Evolutionary conservation across 2,113 vertebrate genomes (phyloP).

Genomic region (Xiphophorus couchianus): DNA sequence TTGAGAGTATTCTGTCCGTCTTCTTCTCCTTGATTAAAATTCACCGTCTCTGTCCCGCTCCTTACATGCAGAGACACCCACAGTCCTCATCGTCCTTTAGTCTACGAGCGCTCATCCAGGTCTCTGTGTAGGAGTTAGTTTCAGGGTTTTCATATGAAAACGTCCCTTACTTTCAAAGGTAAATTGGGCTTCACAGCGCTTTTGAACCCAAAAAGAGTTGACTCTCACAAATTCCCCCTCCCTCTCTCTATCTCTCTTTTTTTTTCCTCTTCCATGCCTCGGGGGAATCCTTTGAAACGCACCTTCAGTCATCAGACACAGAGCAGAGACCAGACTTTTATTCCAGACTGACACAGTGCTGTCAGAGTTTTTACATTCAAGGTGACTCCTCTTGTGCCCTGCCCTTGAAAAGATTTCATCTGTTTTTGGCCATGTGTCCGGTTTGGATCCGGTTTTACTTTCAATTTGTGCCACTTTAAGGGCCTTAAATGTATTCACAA

Average conservation of each 20-base stretch:
- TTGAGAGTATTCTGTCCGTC: conserved; percentile 51
- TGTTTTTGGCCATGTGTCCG: not conserved
- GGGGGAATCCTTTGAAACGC: conserved; percentile 58
- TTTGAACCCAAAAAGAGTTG: conserved; percentile 63
- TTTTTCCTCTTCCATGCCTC: conserved; percentile 30
- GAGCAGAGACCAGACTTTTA: conserved; percentile 25
- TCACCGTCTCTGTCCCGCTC: conserved; percentile 20
- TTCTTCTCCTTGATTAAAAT: conserved; percentile 50
- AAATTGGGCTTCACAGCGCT: conserved; percentile 63
- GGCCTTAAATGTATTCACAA: not conserved
- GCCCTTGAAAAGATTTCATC: conserved; percentile 3
- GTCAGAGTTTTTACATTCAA: conserved; percentile 40
- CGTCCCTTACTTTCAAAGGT: conserved; percentile 62
- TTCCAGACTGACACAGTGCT: conserved; percentile 23
- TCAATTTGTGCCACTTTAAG: not conserved
- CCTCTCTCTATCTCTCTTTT: not conserved
- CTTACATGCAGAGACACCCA: too few relatives aligned
- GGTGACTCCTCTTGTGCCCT: conserved; percentile 31
- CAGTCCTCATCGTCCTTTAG: conserved; percentile 49
- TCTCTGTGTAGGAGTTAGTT: conserved; percentile 44
- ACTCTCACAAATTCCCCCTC: not conserved
- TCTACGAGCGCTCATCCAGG: conserved; percentile 38
- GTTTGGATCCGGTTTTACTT: not conserved
- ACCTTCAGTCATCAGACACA: conserved; percentile 51
- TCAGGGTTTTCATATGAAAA: conserved; percentile 57